phyloP scores from a whole-genome alignment of 37 sponge, comb jelly and placozoan genomes.

The Cladorhizidae sp. region DNA sequence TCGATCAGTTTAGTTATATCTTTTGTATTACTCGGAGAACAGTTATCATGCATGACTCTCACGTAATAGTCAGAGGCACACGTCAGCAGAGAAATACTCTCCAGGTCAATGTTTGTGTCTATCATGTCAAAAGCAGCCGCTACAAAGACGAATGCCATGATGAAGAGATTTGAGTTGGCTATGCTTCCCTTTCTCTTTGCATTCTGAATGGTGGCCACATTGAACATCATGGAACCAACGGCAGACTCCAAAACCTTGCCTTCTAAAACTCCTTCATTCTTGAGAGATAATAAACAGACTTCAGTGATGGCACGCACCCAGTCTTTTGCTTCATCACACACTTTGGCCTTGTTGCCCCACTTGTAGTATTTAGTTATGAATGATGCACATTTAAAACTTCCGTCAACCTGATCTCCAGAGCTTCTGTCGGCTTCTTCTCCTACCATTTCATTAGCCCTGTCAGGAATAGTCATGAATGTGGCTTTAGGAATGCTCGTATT shows the following conservation, averaged over 20 bases:
- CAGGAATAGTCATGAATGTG: not conserved
- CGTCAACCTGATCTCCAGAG: not conserved
- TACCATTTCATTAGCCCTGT: not conserved
- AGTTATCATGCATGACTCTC: not conserved
- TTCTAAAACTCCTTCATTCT: slow-evolving; percentile 17
- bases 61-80: not conserved
- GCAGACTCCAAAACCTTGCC: slow-evolving; percentile 5
- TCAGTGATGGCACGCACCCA: not conserved
- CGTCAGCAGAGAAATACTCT: not conserved
- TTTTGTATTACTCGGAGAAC: not conserved
- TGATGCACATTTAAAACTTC: not conserved
- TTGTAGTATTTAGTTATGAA: slow-evolving; percentile 7
- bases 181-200: not conserved
- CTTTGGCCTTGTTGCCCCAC: not conserved
- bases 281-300: slow-evolving; percentile 6
- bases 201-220: slow-evolving; percentile 42
- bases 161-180: slow-evolving; percentile 21
- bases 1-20: not conserved
- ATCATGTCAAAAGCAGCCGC: slow-evolving; percentile 26
- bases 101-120: not conserved
- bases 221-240: slow-evolving; percentile 41
- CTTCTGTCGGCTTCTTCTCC: not conserved
- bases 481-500: not conserved
- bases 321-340: slow-evolving; percentile 2
- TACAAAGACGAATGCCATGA: slow-evolving; percentile 27